Conservation (phyloP, 2,888 invertebrate genomes). For the Leptinotarsa tumamoca region DNA sequence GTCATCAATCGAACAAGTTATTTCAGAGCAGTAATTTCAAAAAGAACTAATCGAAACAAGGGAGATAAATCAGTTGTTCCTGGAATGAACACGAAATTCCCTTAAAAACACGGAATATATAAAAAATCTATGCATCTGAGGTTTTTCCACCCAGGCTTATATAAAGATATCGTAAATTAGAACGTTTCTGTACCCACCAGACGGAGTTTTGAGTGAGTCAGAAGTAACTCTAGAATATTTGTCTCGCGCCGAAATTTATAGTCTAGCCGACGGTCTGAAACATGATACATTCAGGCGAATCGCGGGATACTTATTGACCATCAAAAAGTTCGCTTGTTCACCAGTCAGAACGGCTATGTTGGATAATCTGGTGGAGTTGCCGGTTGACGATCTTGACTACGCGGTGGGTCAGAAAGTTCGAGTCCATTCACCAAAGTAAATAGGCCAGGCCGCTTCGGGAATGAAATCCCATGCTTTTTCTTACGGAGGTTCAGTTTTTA, state of each 20-base stretch:
- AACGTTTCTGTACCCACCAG: slow-evolving; percentile 23
- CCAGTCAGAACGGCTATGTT: slow-evolving; percentile 12
- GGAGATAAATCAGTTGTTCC: no score
- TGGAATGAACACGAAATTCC: no score
- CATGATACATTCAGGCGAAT: slow-evolving; percentile 19
- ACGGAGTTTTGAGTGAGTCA: slow-evolving; percentile 36
- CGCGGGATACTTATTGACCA: slow-evolving; percentile 14
- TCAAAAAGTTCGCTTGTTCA: slow-evolving; percentile 14
- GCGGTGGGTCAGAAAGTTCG: neutral
- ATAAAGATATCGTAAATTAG: slow-evolving; percentile 10
- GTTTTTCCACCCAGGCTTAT: neutral
- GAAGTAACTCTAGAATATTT: slow-evolving; percentile 27
- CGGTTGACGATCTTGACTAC: neutral
- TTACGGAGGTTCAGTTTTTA: no score
- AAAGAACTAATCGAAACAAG: no score
- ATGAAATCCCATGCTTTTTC: no score
- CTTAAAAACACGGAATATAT: neutral
- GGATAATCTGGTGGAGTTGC: slow-evolving; percentile 22
- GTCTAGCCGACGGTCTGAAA: slow-evolving; percentile 33
- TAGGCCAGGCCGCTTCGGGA: no score
- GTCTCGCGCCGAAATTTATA: slow-evolving; percentile 28
- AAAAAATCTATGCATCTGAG: neutral
- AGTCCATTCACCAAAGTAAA: no score
- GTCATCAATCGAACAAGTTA: no score
- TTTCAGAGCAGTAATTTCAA: no score